Percentiles rank a stretch among this genome's conserved stretches.
These are phyloP conservation scores for Ichneumon xanthorius DNA, from an alignment of 2,888 invertebrate species.

Conservation along the genomic window DNA sequence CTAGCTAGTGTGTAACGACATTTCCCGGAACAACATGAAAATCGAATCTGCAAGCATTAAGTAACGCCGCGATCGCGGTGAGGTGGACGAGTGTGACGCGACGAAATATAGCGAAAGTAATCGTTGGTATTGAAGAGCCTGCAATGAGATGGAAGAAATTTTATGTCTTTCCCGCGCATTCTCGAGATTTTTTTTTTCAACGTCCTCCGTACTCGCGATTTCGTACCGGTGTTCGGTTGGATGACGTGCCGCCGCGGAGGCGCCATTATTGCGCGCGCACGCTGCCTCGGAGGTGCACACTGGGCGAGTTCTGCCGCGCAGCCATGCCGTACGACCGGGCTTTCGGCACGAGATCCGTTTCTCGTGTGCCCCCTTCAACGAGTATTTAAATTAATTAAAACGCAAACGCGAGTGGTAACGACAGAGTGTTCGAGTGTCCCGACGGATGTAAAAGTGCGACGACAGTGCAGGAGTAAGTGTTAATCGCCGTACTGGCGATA, in stretches of 20 bases:
- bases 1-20: neutral
- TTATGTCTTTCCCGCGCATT: conserved; percentile 17
- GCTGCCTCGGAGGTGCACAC: conserved; percentile 49
- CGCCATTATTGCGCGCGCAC: conserved; percentile 42
- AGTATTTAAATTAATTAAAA: neutral
- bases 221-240: conserved; percentile 24
- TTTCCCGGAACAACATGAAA: neutral
- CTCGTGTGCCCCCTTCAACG: neutral
- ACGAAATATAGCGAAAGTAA: neutral
- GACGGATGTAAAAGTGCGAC: neutral
- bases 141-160: neutral
- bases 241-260: conserved; percentile 20
- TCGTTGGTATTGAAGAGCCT: neutral
- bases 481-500: conserved; percentile 1
- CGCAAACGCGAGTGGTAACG: conserved; percentile 16
- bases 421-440: neutral
- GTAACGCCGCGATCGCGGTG: too few species aligned
- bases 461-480: conserved; percentile 4
- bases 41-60: neutral
- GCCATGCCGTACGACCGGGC: conserved; percentile 63
- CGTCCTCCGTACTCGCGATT: neutral
- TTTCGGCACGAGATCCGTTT: conserved; percentile 42
- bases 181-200: neutral
- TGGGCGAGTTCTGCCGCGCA: conserved; percentile 62
- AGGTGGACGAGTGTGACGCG: neutral